Base-by-base conservation (phyloP, 2,888 invertebrate genomes). In the Drosophila leonis region DNA sequence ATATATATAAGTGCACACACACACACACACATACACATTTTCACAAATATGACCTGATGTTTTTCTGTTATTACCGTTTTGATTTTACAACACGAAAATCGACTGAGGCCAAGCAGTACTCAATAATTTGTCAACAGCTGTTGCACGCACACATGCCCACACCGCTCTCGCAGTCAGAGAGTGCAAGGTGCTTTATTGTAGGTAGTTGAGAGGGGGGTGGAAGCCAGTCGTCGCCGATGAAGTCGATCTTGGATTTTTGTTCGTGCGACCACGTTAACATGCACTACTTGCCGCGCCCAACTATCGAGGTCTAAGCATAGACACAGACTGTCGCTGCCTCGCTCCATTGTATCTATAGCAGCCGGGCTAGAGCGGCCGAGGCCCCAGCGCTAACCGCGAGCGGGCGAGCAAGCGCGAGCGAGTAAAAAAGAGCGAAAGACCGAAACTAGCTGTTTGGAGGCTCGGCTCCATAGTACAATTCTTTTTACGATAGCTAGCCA, bases 301-400 rank as follows among this genome's bases (percentile, higher is more conserved):
- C 91, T 87, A 87, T 87, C 80, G 80, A 80, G 76, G 90, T 83
- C 91, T 88, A 90, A 74, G 80, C 83, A 90, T 82, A 80, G 78
- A 91, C 78, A 72, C 80, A 80, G 82, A 91, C 91, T 90, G 89
- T 33, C 72, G 81, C 68, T 80, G 73, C 51, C 71, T 64, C 49
- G 82, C 72, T 80, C 80, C 44, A 65, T 56, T 63, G 75, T 75
- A 70, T 75, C 65, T 63, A n/a, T 57, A 72, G 80, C 59, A 59
- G 52, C 29, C 67, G 54, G 62, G 65, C 78, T 68, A 78, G 72
- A 71, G 67, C 51, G 42, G 35, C 35, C 42, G 29, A 64, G 54
- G 61, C 66, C 62, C 61, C 54, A 64, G 44, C 27, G 64, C 62
- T 55, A 67, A 62, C 48, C n/a, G 52, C 27, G 57, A 44, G 33